Conservation (phyloP, 2,888 invertebrate species). For the Cheiracanthium punctorium region DNA sequence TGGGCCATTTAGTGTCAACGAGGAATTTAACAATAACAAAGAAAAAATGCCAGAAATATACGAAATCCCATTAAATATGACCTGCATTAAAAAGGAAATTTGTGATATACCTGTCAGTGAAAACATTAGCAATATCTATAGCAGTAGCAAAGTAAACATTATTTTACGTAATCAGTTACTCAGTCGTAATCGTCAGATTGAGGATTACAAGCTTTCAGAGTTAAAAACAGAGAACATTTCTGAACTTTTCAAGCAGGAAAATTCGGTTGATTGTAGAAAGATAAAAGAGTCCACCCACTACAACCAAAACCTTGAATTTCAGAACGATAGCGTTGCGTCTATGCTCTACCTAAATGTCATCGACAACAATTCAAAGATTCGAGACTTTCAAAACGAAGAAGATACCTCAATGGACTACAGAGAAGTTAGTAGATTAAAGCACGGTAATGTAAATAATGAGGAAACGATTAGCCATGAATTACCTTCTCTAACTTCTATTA, state of each 20-base stretch:
- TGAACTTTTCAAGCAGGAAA: constrained; percentile 16
- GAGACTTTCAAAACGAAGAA: not conserved
- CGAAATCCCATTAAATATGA: constrained; percentile 26
- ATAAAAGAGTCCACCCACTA: not conserved
- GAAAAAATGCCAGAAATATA: not conserved
- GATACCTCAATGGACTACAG: not conserved
- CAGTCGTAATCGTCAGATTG: not conserved
- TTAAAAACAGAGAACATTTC: not conserved
- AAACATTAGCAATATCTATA: not conserved
- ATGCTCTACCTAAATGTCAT: not conserved
- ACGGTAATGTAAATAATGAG: not conserved
- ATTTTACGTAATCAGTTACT: not conserved
- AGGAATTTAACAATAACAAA: not conserved
- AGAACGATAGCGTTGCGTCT: not conserved
- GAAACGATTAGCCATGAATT: not conserved
- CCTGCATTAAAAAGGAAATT: constrained; percentile 1
- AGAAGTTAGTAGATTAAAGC: not conserved
- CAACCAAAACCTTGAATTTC: not conserved
- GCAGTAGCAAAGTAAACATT: not conserved
- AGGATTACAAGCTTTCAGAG: not conserved
- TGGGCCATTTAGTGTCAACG: not conserved
- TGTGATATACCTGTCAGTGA: not conserved
- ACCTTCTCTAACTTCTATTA: not conserved
- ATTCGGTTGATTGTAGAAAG: not conserved
- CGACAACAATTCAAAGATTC: not conserved